These are phyloP conservation scores for Varanus salvator DNA, from an alignment of 2,113 vertebrate species.

Conservation along the genomic window DNA sequence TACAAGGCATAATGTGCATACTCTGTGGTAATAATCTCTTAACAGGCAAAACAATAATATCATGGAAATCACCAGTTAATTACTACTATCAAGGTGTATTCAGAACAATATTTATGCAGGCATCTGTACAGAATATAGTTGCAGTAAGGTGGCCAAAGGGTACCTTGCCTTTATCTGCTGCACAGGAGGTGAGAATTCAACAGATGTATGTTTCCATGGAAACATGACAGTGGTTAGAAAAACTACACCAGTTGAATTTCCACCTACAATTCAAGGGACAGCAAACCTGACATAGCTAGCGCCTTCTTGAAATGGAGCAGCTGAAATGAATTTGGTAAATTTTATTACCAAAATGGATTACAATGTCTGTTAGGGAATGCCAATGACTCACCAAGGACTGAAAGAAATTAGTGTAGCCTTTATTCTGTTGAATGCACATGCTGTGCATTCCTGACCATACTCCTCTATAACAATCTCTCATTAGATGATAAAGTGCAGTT, in stretches of 20 bases:
- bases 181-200: not conserved
- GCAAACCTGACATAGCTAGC: too few relatives aligned
- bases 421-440: not conserved
- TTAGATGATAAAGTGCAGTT: constrained; percentile 15
- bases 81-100: not conserved
- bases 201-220: not conserved
- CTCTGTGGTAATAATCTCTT: not conserved
- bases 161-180: not conserved
- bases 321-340: not conserved
- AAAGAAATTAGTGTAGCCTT: not conserved
- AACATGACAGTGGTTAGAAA: not conserved
- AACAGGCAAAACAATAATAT: not conserved
- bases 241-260: not conserved
- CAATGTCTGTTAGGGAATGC: not conserved
- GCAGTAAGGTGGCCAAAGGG: too few relatives aligned
- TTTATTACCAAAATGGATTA: not conserved
- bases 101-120: not conserved
- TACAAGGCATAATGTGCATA: not conserved
- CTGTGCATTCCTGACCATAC: not conserved
- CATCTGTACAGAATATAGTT: not conserved
- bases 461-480: not conserved
- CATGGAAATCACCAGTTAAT: not conserved
- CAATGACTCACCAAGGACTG: not conserved
- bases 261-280: not conserved
- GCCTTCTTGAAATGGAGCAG: not conserved